Evolutionary conservation across 2,888 invertebrate species (phyloP).

Genomic region (Thysanoteuthis rhombus): DNA sequence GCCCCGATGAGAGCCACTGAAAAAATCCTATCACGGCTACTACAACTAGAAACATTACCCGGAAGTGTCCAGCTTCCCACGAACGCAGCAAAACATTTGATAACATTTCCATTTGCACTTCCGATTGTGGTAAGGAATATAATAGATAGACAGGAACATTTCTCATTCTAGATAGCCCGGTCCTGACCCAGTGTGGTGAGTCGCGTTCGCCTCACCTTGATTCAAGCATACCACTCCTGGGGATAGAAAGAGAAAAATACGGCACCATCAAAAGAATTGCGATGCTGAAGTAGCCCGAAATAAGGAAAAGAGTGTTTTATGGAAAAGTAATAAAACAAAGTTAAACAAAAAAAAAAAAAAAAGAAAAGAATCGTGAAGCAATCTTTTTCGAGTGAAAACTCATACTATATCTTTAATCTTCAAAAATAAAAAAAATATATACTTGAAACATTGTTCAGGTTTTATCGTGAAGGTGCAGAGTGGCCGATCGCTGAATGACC

Average conservation of each 20-base stretch:
- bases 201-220: not conserved
- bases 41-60: not conserved
- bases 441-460: too few relatives aligned
- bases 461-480: too few relatives aligned
- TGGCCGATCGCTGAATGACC: too few relatives aligned
- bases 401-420: too few relatives aligned
- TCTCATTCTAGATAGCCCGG: not conserved
- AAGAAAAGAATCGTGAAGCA: not conserved
- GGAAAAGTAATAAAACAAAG: too few relatives aligned
- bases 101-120: not conserved
- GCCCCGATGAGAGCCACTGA: not conserved
- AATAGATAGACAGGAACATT: not conserved
- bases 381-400: not conserved
- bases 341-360: too few relatives aligned
- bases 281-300: not conserved
- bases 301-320: too few relatives aligned
- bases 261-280: not conserved
- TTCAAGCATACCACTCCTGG: not conserved
- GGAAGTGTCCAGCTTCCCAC: not conserved
- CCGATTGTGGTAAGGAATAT: not conserved
- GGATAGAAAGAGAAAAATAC: not conserved
- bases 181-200: not conserved
- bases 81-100: not conserved
- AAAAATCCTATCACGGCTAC: not conserved
- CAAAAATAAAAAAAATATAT: too few relatives aligned